Evolutionary conservation across 2,797 vertebrate genomes (phyloP), one percentile per base, ranked within the genome.

Genomic region (Galagoides demidoff): DNA sequence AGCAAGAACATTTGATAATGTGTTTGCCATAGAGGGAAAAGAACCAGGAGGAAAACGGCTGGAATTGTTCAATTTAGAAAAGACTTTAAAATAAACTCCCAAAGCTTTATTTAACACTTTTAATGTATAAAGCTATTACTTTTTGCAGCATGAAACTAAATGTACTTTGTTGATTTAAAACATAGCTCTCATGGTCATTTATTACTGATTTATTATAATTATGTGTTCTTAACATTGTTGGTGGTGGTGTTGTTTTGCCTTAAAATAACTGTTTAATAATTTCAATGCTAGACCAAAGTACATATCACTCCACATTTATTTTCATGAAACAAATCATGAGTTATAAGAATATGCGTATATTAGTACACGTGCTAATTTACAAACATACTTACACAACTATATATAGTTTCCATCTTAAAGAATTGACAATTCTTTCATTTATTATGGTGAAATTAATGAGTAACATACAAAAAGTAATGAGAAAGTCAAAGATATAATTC

Each of bases 401-500:
- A 25, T 81, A 17, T 27, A 82, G 22, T 66, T 89, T 95, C 87
- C 13, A 96, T 82, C 7, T 78, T 79, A 63, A 90, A 83, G 45
- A 94, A 79, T 74, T 77, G 85, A 71, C 20, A 83, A 57, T 22
- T 79, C n/a, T 78, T 97, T 94, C 52, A 76, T 74, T 87, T 91
- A 87, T 43, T 88, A 76, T 85, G 31, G 37, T 73, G 49, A 90
- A 92, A 55, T 93, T 76, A 90, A 95, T 85, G 90, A 82, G 78
- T 55, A 87, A 70, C 22, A 87, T 68, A 88, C 81, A 74, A 96
- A 95, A 96, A 61, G 34, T 81, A 95, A 84, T 73, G 13, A 3
- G 27, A 92, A 96, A 92, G 76, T 31, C 10, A 3, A 96, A 96
- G 78, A 39, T 74, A 63, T 87, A 95, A 96, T 85, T 96, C 78